A percentile compares a stretch with the other conserved stretches of the same genome.
Evolutionary conservation across 2,113 vertebrate genomes (phyloP).

Genomic region (Turdus rufiventris): DNA sequence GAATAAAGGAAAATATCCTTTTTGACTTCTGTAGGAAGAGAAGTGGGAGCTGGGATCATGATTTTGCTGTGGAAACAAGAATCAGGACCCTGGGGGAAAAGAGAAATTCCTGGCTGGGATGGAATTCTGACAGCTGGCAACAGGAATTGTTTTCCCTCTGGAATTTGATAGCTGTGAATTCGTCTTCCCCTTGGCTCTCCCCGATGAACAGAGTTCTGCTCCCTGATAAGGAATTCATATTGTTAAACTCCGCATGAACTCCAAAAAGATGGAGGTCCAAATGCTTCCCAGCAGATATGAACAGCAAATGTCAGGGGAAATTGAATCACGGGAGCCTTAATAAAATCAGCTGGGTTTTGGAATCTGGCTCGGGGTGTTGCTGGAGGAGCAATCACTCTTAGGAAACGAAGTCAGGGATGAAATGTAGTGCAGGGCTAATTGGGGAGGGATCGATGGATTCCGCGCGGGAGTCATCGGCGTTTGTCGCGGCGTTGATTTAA

Average conservation of each 20-base stretch:
- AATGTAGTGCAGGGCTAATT: constrained; percentile 65
- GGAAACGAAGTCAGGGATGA: constrained; percentile 67
- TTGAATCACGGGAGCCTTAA: constrained; percentile 73
- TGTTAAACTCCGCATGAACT: constrained; percentile 80
- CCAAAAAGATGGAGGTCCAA: constrained; percentile 67
- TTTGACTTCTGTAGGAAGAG: not conserved
- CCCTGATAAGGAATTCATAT: constrained; percentile 71
- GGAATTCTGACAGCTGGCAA: constrained; percentile 44
- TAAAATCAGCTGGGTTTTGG: constrained; percentile 74
- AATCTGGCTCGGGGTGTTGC: constrained; percentile 65
- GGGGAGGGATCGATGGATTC: constrained; percentile 60
- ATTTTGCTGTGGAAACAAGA: not conserved
- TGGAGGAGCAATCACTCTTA: constrained; percentile 66
- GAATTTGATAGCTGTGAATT: constrained; percentile 74
- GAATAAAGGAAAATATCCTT: not conserved
- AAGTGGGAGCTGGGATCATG: not conserved
- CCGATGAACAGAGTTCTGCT: constrained; percentile 39
- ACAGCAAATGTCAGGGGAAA: constrained; percentile 75
- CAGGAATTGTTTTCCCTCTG: constrained; percentile 50
- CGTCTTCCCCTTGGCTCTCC: constrained; percentile 57
- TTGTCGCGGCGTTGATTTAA: not conserved
- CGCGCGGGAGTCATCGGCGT: not conserved
- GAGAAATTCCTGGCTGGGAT: constrained; percentile 23
- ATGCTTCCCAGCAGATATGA: constrained; percentile 73
- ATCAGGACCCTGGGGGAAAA: not conserved